Evolutionary conservation across 2,113 vertebrate genomes (phyloP).

Genomic region (Abramis brama): DNA sequence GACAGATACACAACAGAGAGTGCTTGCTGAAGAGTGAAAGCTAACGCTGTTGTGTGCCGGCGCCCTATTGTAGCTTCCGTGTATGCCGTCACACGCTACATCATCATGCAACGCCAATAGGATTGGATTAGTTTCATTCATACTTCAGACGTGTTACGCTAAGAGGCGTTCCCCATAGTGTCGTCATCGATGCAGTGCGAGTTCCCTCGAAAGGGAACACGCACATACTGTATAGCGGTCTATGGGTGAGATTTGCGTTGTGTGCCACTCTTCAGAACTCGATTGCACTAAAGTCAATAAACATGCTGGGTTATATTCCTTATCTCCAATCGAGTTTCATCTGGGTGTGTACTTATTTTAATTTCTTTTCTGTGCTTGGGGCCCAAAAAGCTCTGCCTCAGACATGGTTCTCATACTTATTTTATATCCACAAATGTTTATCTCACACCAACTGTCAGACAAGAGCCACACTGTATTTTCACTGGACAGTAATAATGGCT

Average conservation of each 20-base stretch:
- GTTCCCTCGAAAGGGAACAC: neutral
- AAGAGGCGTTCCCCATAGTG: too few relatives aligned
- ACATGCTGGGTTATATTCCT: slow-evolving; percentile 43
- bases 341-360: slow-evolving; percentile 32
- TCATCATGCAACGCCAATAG: too few relatives aligned
- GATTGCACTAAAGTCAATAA: slow-evolving; percentile 45
- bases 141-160: too few relatives aligned
- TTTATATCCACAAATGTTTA: neutral
- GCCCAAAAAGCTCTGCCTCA: slow-evolving; percentile 4
- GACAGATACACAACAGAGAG: too few relatives aligned
- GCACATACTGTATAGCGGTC: slow-evolving; percentile 5
- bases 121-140: too few relatives aligned
- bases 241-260: neutral
- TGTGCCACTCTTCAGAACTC: slow-evolving; percentile 32
- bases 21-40: too few relatives aligned
- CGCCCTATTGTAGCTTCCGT: too few relatives aligned
- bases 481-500: neutral
- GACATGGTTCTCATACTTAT: slow-evolving; percentile 11
- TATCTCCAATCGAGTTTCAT: slow-evolving; percentile 42
- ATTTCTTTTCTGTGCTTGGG: slow-evolving; percentile 26
- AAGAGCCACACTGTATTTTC: neutral
- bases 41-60: too few relatives aligned
- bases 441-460: neutral
- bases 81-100: too few relatives aligned
- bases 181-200: too few relatives aligned